These are phyloP conservation scores for Dascyllus trimaculatus DNA, from an alignment of 2,113 vertebrate species.

Conservation along the genomic window DNA sequence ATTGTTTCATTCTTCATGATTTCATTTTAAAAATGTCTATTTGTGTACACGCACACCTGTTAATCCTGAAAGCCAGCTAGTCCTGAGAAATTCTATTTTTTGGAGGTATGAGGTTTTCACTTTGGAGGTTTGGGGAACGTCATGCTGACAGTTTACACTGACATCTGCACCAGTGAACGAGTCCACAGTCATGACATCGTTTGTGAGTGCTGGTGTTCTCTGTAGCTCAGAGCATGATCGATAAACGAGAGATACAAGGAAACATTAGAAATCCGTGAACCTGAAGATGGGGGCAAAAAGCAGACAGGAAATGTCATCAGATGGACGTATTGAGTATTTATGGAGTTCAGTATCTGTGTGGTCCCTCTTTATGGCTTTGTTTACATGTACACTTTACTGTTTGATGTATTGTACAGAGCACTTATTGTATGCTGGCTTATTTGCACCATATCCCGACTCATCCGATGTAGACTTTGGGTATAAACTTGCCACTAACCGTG, in stretches of 20 bases:
- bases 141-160: neutral
- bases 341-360: slow-evolving; percentile 5
- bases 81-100: neutral
- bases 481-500: no score
- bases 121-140: neutral
- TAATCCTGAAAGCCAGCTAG: neutral
- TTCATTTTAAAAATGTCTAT: slow-evolving; percentile 1
- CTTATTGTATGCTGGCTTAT: no score
- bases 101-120: neutral
- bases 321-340: neutral
- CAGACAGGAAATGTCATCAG: neutral
- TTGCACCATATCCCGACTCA: no score
- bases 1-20: slow-evolving; percentile 7
- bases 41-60: neutral
- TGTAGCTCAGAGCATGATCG: neutral
- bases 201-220: neutral
- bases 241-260: neutral
- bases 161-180: neutral
- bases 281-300: neutral
- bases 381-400: slow-evolving; percentile 1
- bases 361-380: slow-evolving; percentile 4
- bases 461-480: no score
- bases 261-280: neutral
- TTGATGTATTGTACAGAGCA: neutral
- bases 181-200: neutral